Conservation (phyloP, 2,888 invertebrate genomes). For the Drosophila stalkeri region DNA sequence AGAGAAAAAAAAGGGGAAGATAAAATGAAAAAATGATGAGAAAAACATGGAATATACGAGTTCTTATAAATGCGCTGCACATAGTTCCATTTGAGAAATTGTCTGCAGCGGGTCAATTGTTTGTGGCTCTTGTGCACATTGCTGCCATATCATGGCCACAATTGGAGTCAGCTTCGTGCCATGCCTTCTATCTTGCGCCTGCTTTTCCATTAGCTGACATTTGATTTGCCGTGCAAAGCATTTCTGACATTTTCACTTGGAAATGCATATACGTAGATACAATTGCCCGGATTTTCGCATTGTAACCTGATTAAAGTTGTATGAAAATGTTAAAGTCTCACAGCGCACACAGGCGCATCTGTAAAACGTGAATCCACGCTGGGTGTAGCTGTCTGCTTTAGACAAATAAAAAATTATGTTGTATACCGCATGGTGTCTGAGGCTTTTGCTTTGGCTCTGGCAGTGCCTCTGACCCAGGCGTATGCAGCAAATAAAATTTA, state of each 20-base stretch:
- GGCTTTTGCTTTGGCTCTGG: slow-evolving; percentile 12
- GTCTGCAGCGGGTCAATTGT: slow-evolving; percentile 56
- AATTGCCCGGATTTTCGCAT: slow-evolving; percentile 22
- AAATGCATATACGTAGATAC: slow-evolving; percentile 31
- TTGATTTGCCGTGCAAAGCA: slow-evolving; percentile 41
- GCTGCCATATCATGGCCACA: slow-evolving; percentile 42
- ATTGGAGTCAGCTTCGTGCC: slow-evolving; percentile 1
- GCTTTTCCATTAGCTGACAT: slow-evolving; percentile 46
- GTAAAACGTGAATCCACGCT: slow-evolving; percentile 39
- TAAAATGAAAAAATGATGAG: slow-evolving; percentile 25
- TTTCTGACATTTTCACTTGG: slow-evolving; percentile 42
- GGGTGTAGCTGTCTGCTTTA: slow-evolving; percentile 40
- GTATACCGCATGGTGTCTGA: slow-evolving; percentile 65
- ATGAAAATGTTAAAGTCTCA: slow-evolving; percentile 30
- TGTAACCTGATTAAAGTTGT: slow-evolving; percentile 43
- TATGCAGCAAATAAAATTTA: slow-evolving; percentile 63
- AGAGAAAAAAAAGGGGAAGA: neutral
- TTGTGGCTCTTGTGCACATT: slow-evolving; percentile 53
- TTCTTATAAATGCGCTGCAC: slow-evolving; percentile 29
- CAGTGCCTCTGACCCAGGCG: slow-evolving; percentile 26
- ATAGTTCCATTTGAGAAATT: slow-evolving; percentile 51
- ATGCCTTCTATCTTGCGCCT: neutral
- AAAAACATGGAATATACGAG: slow-evolving; percentile 35
- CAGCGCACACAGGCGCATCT: neutral
- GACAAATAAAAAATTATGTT: slow-evolving; percentile 73